A percentile compares a stretch with the other conserved stretches of the same genome.
Evolutionary conservation across 2,113 vertebrate species (phyloP).

Genomic region (Mustelus asterias): DNA sequence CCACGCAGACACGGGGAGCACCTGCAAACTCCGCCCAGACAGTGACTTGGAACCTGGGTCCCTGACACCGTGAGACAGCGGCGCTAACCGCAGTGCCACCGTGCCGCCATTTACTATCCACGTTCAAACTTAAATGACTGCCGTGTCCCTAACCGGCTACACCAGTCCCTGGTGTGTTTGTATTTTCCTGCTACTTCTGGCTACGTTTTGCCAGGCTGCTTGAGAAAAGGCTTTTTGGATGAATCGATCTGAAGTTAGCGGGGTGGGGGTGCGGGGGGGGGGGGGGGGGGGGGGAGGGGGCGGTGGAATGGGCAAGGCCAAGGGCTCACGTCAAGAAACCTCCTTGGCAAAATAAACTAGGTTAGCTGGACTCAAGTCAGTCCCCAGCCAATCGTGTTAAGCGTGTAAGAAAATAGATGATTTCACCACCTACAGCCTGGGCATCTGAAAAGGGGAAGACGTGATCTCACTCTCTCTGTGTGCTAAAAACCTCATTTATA

Average conservation of each 20-base stretch:
- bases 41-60: no score
- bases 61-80: no score
- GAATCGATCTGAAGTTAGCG: not conserved
- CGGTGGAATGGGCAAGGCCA: not conserved
- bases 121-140: conserved; percentile 58
- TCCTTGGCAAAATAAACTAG: conserved; percentile 51
- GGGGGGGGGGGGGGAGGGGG: no score
- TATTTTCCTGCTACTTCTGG: conserved; percentile 48
- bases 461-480: conserved; percentile 62
- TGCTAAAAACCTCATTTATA: conserved; percentile 72
- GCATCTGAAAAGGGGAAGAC: conserved; percentile 48
- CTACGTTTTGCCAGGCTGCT: conserved; percentile 50
- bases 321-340: conserved; percentile 50
- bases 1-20: no score
- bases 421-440: conserved; percentile 67
- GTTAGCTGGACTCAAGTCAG: conserved; percentile 58
- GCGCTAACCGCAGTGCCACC: no score
- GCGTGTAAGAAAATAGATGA: conserved; percentile 69
- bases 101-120: conserved; percentile 47
- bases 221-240: not conserved
- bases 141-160: conserved; percentile 47
- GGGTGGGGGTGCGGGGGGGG: no score
- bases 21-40: no score
- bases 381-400: conserved; percentile 63
- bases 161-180: conserved; percentile 62